Conservation (phyloP, 2,888 invertebrate species). For the Macaria notata region DNA sequence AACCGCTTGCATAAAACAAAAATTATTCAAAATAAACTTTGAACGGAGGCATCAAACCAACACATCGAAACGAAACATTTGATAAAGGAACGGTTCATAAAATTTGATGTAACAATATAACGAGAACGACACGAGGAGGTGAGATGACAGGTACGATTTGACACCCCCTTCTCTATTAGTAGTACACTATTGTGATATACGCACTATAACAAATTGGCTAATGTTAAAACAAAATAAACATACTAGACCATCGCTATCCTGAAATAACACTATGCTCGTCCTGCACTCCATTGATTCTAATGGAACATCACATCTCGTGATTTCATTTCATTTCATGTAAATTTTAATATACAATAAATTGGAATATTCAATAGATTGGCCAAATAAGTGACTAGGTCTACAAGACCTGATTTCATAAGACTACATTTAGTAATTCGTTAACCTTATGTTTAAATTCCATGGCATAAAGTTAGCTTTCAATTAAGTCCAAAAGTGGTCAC, state of each 20-base stretch:
- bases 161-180: constrained; percentile 79
- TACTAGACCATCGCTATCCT: constrained; percentile 82
- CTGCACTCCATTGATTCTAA: constrained; percentile 79
- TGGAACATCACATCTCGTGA: constrained; percentile 70
- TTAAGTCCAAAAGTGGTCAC: constrained; percentile 77
- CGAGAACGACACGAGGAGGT: constrained; percentile 53
- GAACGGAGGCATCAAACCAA: constrained; percentile 82
- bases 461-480: constrained; percentile 82
- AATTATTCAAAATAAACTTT: constrained; percentile 79
- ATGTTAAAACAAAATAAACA: constrained; percentile 79
- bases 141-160: constrained; percentile 77
- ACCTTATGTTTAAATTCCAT: constrained; percentile 82
- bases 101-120: constrained; percentile 78
- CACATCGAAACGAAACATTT: constrained; percentile 72
- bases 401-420: constrained; percentile 76
- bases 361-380: constrained; percentile 82
- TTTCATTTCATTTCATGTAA: constrained; percentile 58
- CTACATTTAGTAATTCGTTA: constrained; percentile 83
- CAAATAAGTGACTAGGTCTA: constrained; percentile 81
- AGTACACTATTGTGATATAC: constrained; percentile 81
- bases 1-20: constrained; percentile 81
- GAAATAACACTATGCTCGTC: constrained; percentile 74
- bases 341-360: constrained; percentile 80
- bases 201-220: constrained; percentile 82
- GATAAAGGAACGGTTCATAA: constrained; percentile 79